These are phyloP conservation scores for Aleiodes leptofemur DNA, from an alignment of 2,888 invertebrate species.

Conservation along the genomic window DNA sequence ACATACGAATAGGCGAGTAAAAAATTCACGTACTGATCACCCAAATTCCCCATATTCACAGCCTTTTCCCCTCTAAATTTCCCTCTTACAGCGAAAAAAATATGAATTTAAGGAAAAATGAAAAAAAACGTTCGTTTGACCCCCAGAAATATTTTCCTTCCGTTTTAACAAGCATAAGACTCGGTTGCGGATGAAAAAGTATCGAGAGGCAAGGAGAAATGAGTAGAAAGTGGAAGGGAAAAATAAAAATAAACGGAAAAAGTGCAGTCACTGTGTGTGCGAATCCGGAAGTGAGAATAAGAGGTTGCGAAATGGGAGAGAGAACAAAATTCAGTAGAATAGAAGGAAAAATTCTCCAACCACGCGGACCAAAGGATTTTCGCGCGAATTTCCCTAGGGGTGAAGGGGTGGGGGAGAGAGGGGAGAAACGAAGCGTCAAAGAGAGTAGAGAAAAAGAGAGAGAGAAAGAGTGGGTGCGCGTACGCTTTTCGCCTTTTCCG, in stretches of 20 bases:
- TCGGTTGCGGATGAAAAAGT: conserved; percentile 21
- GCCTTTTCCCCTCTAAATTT: not conserved
- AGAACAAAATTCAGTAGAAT: not conserved
- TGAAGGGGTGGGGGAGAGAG: not conserved
- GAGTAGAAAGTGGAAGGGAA: conserved; percentile 15
- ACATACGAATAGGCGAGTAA: not conserved
- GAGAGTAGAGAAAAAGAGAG: conserved; percentile 22
- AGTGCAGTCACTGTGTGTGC: conserved; percentile 39
- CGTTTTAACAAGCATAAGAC: conserved; percentile 36
- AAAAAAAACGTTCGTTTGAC: no score
- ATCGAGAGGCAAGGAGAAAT: conserved; percentile 30
- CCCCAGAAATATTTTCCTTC: conserved; percentile 31
- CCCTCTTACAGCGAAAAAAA: conserved; percentile 2
- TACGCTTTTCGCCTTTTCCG: conserved; percentile 60
- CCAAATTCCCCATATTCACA: not conserved
- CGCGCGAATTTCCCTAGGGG: conserved; percentile 44
- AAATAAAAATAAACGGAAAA: conserved; percentile 32
- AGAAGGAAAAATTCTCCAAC: conserved; percentile 26
- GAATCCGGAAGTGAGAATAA: conserved; percentile 43
- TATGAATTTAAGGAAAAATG: conserved; percentile 11
- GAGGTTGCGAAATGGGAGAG: conserved; percentile 10
- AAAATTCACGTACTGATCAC: not conserved
- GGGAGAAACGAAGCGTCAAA: conserved; percentile 39
- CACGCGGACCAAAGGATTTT: conserved; percentile 46
- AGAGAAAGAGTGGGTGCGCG: conserved; percentile 37